Base-by-base conservation (phyloP, 2,797 vertebrate genomes). In the Loris lydekkerianus region DNA sequence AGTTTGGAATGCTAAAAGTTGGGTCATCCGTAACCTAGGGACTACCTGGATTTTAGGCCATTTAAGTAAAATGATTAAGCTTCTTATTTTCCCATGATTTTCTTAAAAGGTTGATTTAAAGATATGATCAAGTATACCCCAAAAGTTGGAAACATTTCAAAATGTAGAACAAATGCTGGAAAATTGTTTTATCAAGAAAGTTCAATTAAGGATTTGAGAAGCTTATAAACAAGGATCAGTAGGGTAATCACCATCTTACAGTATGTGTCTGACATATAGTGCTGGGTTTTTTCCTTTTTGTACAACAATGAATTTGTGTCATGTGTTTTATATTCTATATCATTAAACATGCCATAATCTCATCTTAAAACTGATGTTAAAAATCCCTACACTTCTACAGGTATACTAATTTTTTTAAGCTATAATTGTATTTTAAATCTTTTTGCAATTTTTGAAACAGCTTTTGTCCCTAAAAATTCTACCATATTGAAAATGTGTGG, bases 381-480 rank as follows among this genome's bases (percentile, higher is more conserved):
- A 96, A 96, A 87, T 75, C n/a, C 7, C 21, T 94, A 43, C 37
- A 89, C 56, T 89, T 96, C 76, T 94, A 37, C 11, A 81, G 31
- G 69, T 88, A 58, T 67, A 53, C 77, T 31, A 73, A 0, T 80
- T 97, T 93, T 87, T 4, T 92, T 91, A 77, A 34, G 49, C 86
- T 88, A 70, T 27, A 70, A 56, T 49, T 31, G 2, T 88, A 82
- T 63, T 93, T 86, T 56, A 86, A 76, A 67, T 70, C 11, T 90
- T 94, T 96, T 93, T 95, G 89, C 65, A 92, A 21, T 77, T 90
- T 95, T 95, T 95, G 49, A 75, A 96, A 91, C 77, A 96, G 72
- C 34, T 86, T 70, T 80, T 86, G 63, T 92, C 93, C 81, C 89
- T 84, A 70, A 91, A 96, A 92, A 58, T 92, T 86, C 76, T 40